Conservation (phyloP, 2,113 vertebrate genomes). For the Rhea americana region DNA sequence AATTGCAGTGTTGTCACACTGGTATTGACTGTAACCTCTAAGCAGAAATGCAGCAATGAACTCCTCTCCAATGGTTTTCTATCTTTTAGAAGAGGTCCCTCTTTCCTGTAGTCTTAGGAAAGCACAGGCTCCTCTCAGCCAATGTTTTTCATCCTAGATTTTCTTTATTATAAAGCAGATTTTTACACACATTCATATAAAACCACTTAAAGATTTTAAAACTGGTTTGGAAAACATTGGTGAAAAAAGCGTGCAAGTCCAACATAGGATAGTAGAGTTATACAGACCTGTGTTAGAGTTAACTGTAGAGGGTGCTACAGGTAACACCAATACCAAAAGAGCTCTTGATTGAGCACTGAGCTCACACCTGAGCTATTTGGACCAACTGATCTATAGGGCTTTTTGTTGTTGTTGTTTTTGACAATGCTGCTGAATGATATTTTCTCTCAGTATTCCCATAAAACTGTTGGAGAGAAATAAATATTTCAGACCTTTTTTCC, state of each 20-base stretch:
- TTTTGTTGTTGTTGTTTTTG: neutral
- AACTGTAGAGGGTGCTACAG: conserved; percentile 32
- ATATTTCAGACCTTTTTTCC: neutral
- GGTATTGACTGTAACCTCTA: neutral
- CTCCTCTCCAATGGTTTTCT: neutral
- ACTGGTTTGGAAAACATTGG: neutral
- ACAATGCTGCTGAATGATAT: neutral
- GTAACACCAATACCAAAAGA: neutral
- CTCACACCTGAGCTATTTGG: neutral
- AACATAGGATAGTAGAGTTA: neutral
- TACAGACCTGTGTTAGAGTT: neutral
- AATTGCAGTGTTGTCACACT: neutral
- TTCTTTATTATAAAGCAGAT: neutral
- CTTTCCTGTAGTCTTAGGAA: neutral
- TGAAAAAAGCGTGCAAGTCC: neutral
- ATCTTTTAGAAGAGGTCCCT: neutral
- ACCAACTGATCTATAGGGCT: neutral
- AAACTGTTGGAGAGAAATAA: neutral
- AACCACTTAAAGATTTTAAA: neutral
- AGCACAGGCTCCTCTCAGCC: neutral
- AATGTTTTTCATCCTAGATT: neutral
- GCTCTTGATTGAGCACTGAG: neutral
- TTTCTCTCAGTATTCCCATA: neutral
- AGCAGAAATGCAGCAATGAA: rapidly evolving
- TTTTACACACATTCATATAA: neutral